Evolutionary conservation across 2,888 invertebrate genomes (phyloP), one percentile per base, ranked within the genome.

Genomic region (Atethmia centrago): DNA sequence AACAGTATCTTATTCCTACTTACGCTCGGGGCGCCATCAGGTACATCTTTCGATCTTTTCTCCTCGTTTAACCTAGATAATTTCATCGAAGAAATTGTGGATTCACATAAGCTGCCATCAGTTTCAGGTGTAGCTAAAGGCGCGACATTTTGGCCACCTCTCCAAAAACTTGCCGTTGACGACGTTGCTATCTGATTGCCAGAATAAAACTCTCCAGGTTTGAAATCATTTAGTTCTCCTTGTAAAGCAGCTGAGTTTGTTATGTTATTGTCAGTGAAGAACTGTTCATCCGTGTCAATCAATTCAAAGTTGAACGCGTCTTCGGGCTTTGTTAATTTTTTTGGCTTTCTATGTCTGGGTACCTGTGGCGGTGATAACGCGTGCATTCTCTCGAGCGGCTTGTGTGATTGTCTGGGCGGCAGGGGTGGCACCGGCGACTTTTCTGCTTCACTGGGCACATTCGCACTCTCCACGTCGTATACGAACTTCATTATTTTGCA

Each of bases 231-330:
- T 61, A 95, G 89, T 61, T 93, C 93, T 45, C 92, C 93, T 80
- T 95, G 95, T 61, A 96, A 89, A 40, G 88, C 92, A 45, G 95
- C 93, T 42, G 95, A 95, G 83, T 95, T 95, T n/a, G 93, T 93
- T 76, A 96, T 96, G 81, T 95, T 95, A 84, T 95, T 96, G 82
- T 96, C 96, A 3, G 96, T 95, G 86, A 95, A 95, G 87, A 95
- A 96, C 80, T 97, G 96, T 90, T 98, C 98, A 89, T 98, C 98
- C 19, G 98, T 98, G 88, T 98, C 98, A 78, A 98, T 97, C 74
- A 98, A 97, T 92, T 98, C 98, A 91, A 98, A 98, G 84, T 97
- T 97, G 90, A 98, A 98, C 63, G 98, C 97, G 91, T 98, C 98
- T 91, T 98, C 98, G 58, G 97, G 97, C 80, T 97, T 96, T 61